phyloP scores from a whole-genome alignment of 2,888 invertebrate genomes.

The Scaptomyza polygonia region DNA sequence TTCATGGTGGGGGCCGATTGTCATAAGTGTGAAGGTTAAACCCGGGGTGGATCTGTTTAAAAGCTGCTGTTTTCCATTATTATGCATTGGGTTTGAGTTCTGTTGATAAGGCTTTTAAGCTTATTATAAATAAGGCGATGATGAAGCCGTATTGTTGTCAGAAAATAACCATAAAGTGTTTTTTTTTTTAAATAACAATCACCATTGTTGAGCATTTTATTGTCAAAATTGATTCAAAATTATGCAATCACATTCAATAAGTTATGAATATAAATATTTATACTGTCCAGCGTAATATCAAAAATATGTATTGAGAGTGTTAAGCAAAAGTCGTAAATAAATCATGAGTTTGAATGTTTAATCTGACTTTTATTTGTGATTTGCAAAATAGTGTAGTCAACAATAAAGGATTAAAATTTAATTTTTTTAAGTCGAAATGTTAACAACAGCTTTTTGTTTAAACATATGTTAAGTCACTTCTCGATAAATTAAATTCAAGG shows the following conservation, averaged over 20 bases:
- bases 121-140: constrained; percentile 6
- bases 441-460: no score
- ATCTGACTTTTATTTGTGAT: no score
- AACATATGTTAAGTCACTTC: no score
- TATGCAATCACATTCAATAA: not conserved
- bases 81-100: not conserved
- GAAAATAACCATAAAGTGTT: not conserved
- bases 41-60: constrained; percentile 21
- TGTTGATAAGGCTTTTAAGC: not conserved
- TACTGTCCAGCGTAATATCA: no score
- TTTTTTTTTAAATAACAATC: not conserved
- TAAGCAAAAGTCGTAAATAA: not conserved
- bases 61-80: not conserved
- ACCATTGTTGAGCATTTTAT: not conserved
- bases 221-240: not conserved
- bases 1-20: constrained; percentile 39
- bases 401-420: no score
- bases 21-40: constrained; percentile 60
- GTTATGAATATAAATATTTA: not conserved
- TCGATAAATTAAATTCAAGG: no score
- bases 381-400: no score
- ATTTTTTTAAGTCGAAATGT: no score
- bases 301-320: not conserved
- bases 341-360: no score
- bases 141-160: constrained; percentile 6